These are phyloP conservation scores for Pogona vitticeps DNA, from an alignment of 2,113 vertebrate genomes.

Conservation along the genomic window DNA sequence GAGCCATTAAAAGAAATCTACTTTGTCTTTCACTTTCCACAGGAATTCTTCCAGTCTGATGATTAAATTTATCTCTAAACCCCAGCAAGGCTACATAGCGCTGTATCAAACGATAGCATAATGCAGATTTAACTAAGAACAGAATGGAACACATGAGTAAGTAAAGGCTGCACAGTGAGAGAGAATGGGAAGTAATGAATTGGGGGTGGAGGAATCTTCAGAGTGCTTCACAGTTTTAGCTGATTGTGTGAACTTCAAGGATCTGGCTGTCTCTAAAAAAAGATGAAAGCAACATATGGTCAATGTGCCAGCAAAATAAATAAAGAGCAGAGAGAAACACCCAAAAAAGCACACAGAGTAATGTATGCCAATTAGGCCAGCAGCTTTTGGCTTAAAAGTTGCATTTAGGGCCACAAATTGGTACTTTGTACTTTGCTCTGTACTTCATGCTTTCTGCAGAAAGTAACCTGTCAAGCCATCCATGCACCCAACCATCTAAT, in stretches of 20 bases:
- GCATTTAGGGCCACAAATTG: background rate
- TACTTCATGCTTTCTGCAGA: background rate
- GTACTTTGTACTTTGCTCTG: background rate
- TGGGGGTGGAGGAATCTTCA: background rate
- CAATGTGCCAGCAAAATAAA: background rate
- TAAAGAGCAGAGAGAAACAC: background rate
- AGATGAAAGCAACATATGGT: background rate
- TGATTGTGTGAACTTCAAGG: background rate
- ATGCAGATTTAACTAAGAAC: slow-evolving; percentile 5
- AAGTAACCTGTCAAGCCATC: background rate
- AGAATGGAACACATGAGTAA: slow-evolving; percentile 22
- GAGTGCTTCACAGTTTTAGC: background rate
- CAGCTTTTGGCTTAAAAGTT: background rate
- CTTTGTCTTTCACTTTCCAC: background rate
- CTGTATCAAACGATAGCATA: background rate
- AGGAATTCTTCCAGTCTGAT: background rate
- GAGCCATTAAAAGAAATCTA: background rate
- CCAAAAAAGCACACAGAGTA: background rate
- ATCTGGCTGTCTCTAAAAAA: background rate
- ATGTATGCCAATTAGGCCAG: background rate
- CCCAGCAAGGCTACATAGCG: background rate
- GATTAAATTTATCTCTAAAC: slow-evolving; percentile 18
- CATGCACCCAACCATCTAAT: background rate
- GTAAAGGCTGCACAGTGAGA: slow-evolving; percentile 8
- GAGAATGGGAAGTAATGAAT: background rate